Evolutionary conservation across 2,888 invertebrate species (phyloP).

Genomic region (Rhingia campestris): DNA sequence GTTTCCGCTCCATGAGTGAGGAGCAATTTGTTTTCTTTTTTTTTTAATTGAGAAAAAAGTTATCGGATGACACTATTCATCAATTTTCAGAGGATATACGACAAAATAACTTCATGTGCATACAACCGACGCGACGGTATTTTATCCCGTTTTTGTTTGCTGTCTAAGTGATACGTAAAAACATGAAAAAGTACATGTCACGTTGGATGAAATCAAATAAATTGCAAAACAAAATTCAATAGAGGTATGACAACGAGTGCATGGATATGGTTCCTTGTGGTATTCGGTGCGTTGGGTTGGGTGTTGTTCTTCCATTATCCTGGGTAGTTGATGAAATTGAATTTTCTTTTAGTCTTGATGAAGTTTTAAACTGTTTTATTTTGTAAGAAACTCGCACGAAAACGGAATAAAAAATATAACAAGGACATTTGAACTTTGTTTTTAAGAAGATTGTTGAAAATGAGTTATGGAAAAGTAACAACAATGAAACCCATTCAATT

Average conservation of each 20-base stretch:
- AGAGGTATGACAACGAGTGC: not conserved
- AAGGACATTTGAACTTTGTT: too few species aligned
- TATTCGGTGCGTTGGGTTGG: not conserved
- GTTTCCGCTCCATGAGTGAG: not conserved
- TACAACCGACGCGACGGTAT: not conserved
- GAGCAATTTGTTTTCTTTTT: too few species aligned
- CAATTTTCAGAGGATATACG: too few species aligned
- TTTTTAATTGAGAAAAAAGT: too few species aligned
- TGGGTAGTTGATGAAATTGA: not conserved
- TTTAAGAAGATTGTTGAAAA: too few species aligned
- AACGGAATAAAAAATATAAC: too few species aligned
- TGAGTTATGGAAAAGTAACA: too few species aligned
- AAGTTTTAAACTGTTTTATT: slow-evolving; percentile 12
- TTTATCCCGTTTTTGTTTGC: slow-evolving; percentile 10
- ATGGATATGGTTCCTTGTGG: not conserved
- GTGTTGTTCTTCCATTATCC: slow-evolving; percentile 21
- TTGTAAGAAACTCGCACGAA: slow-evolving; percentile 10
- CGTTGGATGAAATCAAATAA: slow-evolving; percentile 57
- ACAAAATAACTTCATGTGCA: not conserved
- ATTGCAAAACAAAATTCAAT: slow-evolving; percentile 46
- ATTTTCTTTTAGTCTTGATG: slow-evolving; percentile 4
- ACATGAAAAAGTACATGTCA: slow-evolving; percentile 44
- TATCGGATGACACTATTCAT: too few species aligned
- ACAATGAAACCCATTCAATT: too few species aligned
- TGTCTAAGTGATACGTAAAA: slow-evolving; percentile 1